Base-by-base conservation (phyloP, 2,113 vertebrate genomes). In the Microcebus murinus region DNA sequence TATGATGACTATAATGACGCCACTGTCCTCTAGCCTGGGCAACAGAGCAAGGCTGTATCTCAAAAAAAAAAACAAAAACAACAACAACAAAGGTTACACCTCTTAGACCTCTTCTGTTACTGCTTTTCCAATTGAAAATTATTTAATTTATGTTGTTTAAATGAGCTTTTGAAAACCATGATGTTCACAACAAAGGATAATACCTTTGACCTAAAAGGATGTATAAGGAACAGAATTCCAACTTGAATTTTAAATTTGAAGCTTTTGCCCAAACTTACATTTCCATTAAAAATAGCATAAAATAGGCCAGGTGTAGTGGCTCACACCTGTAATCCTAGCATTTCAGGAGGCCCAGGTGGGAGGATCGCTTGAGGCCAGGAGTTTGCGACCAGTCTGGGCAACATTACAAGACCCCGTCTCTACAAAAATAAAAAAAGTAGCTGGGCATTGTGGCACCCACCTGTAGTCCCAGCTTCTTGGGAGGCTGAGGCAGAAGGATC, bases 221-320 rank as follows among this genome's bases (percentile, higher is more conserved):
- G 1, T 88, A 17, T 34, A 77, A 63, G 45, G 61, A 85, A 73
- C 18, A 88, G 68, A 86, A 94, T 94, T 89, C 94, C 82, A 91
- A 55, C 36, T 86, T 97, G 29, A 95, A 88, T 59, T 96, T 92
- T 92, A 94, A 61, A 57, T 94, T 12, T 85, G 55, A 92, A 57
- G 7, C 36, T 85, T 88, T 83, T 83, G 1, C 8, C 67, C 21
- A 95, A 77, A 67, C 68, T 95, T 97, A 29, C 12, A 74, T 87
- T 87, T 93, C 31, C 13, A 86, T 79, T 93, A 73, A 74, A 34
- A 68, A 36, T 89, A 77, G 39, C 23, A 52, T 77, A 95, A 94
- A 93, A 27, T 63, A 74, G 25, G 71, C 71, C 7, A 1, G 25
- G 25, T 29, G 3, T 27, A 6, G 25, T 74, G 25, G 39, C 71